Conservation (phyloP, 1,140 invertebrate genomes). For the Delia radicum region DNA sequence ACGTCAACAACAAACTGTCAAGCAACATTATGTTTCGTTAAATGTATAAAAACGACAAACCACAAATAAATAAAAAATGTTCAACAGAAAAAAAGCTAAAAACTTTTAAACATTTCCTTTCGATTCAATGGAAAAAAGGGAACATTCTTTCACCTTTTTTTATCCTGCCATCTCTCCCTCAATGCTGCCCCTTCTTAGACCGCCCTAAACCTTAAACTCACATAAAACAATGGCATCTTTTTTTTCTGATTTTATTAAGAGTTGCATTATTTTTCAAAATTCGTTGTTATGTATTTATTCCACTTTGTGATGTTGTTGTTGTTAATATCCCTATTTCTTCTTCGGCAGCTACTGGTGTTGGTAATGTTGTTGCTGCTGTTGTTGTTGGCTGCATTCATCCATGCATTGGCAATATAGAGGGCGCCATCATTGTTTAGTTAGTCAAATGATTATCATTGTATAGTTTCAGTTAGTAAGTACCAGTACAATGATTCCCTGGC, state of each 20-base stretch:
- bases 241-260: neutral
- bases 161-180: neutral
- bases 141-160: neutral
- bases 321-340: neutral
- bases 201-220: neutral
- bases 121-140: slow-evolving; percentile 3
- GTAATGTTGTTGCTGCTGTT: neutral
- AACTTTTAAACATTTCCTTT: neutral
- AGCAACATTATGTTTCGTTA: slow-evolving; percentile 31
- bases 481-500: neutral
- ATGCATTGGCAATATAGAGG: slow-evolving; percentile 4
- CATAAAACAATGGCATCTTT: slow-evolving; percentile 2
- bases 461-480: too few relatives aligned
- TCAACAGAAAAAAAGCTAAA: neutral
- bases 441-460: neutral
- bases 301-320: neutral
- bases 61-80: neutral
- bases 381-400: neutral
- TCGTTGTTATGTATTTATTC: slow-evolving; percentile 12
- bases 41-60: neutral
- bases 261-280: neutral
- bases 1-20: slow-evolving; percentile 35
- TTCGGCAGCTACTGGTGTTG: neutral
- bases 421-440: slow-evolving; percentile 19
- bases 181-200: neutral